These are phyloP conservation scores for Gallinago jamesoni DNA, from an alignment of 2,113 vertebrate genomes.

Conservation along the genomic window DNA sequence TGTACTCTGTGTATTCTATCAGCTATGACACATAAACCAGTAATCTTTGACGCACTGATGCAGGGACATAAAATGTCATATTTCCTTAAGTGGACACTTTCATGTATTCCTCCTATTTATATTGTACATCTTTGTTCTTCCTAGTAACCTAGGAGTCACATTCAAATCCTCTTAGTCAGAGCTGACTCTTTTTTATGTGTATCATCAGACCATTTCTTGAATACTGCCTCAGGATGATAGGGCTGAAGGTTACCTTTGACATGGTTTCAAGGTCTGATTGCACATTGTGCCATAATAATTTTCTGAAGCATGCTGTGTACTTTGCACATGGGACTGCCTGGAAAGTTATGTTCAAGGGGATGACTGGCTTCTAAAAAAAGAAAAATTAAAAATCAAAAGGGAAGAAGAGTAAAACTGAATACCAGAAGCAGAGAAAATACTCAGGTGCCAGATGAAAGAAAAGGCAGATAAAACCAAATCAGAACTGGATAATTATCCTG, in stretches of 20 bases:
- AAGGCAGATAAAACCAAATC: background rate
- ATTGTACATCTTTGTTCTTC: background rate
- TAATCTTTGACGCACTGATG: background rate
- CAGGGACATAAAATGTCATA: background rate
- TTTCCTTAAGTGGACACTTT: background rate
- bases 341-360: background rate
- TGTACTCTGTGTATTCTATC: background rate
- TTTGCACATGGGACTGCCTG: background rate
- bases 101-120: background rate
- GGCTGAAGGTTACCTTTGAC: background rate
- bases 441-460: background rate
- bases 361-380: background rate
- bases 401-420: background rate
- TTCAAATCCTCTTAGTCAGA: background rate
- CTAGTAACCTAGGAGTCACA: background rate
- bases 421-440: background rate
- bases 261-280: background rate
- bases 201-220: background rate
- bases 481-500: background rate
- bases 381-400: background rate
- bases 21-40: background rate
- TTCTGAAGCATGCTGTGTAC: background rate
- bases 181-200: background rate
- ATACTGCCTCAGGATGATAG: background rate
- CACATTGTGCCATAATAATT: background rate